Conservation (phyloP, 2,888 invertebrate species). For the Drosophila bunnanda region DNA sequence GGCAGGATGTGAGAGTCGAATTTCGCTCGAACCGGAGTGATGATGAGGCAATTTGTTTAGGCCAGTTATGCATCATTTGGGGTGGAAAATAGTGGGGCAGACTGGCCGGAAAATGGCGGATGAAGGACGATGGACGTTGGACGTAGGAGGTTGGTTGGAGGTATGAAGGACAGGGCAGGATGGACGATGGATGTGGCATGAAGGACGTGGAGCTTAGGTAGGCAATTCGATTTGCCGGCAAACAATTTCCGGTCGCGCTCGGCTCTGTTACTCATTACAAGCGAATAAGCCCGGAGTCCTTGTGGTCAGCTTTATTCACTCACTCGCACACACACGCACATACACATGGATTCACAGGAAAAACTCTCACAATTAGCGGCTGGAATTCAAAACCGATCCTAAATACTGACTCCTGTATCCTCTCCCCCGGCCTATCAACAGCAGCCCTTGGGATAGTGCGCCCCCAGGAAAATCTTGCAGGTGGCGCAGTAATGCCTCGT, state of each 20-base stretch:
- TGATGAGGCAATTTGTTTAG: constrained; percentile 55
- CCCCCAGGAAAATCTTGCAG: constrained; percentile 57
- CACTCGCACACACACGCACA: not conserved
- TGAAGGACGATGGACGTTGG: constrained; percentile 2
- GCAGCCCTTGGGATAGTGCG: constrained; percentile 45
- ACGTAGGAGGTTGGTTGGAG: not conserved
- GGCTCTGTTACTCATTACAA: constrained; percentile 36
- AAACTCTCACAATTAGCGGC: constrained; percentile 14
- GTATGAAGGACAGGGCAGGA: not conserved
- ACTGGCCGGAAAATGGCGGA: constrained; percentile 4
- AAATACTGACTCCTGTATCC: not conserved
- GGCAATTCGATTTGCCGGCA: constrained; percentile 36
- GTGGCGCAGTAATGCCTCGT: constrained; percentile 57
- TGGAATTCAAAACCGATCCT: constrained; percentile 10
- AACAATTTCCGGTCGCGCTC: constrained; percentile 39
- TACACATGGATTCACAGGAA: not conserved
- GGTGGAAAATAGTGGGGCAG: not conserved
- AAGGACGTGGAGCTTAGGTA: constrained; percentile 13
- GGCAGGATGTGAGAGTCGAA: constrained; percentile 31
- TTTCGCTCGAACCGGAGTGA: constrained; percentile 17
- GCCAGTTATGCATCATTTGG: constrained; percentile 51
- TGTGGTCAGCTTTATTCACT: constrained; percentile 35
- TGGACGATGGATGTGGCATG: not conserved
- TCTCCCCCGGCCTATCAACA: constrained; percentile 3
- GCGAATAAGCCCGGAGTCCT: constrained; percentile 31